A percentile compares a stretch with the other conserved stretches of the same genome.
Conservation (phyloP, 1,140 invertebrate species). For the Aphaenogaster floridana region DNA sequence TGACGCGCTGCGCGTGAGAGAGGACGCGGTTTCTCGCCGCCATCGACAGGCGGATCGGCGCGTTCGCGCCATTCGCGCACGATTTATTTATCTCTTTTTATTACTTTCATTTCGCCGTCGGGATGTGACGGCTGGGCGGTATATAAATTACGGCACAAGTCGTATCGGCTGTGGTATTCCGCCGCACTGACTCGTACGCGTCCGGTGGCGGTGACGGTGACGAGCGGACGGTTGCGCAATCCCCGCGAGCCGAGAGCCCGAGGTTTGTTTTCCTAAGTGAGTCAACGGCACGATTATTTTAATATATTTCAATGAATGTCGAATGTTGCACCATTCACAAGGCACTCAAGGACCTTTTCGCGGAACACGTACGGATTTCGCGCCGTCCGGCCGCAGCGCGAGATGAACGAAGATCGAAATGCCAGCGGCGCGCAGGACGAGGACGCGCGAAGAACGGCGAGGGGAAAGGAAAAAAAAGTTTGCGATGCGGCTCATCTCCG, state of each 20-base stretch:
- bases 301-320: slow-evolving; percentile 67
- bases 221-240: slow-evolving; percentile 65
- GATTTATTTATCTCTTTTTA: slow-evolving; percentile 63
- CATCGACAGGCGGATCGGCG: slow-evolving; percentile 12
- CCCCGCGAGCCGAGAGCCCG: slow-evolving; percentile 20
- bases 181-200: slow-evolving; percentile 35
- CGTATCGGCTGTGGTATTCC: slow-evolving; percentile 49
- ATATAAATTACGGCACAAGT: slow-evolving; percentile 69
- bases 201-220: slow-evolving; percentile 54
- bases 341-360: slow-evolving; percentile 28
- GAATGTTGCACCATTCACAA: slow-evolving; percentile 52
- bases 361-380: slow-evolving; percentile 24
- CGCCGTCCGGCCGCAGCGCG: background rate
- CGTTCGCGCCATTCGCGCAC: slow-evolving; percentile 21
- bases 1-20: background rate
- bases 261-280: slow-evolving; percentile 71
- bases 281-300: slow-evolving; percentile 69
- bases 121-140: slow-evolving; percentile 55
- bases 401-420: background rate
- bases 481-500: slow-evolving; percentile 47
- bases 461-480: background rate
- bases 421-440: background rate
- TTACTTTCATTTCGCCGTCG: slow-evolving; percentile 60
- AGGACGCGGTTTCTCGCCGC: background rate
- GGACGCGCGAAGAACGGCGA: background rate